Evolutionary conservation across 2,888 invertebrate species (phyloP), one percentile per base, ranked within the genome.

Genomic region (Tetragnatha montana): DNA sequence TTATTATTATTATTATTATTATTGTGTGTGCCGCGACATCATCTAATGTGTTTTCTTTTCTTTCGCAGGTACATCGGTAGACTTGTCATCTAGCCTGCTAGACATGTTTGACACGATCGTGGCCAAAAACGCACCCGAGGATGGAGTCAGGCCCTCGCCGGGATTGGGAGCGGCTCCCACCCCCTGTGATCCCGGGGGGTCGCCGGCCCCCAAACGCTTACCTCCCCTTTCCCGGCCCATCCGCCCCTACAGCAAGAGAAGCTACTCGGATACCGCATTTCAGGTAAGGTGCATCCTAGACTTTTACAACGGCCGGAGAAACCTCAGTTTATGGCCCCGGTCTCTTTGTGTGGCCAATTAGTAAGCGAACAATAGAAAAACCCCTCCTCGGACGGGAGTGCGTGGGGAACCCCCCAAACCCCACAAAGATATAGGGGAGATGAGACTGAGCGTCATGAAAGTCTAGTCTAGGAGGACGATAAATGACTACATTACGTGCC

Each of bases 1-100:
- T n/a, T n/a, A n/a, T n/a, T n/a, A n/a, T n/a, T n/a, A n/a, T n/a
- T n/a, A n/a, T n/a, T n/a, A n/a, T n/a, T n/a, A n/a, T 35, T 35
- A 35, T 35, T 35, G 35, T 35, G 35, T 35, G 35, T 35, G 35
- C 35, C 35, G 1, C 4, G 35, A 35, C 35, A 35, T 35, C 35
- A 35, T 76, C 76, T 76, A 50, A 76, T 6, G 4, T 12, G 8
- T 60, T 49, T 17, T 50, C 0, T 19, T 60, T 71, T 80, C 49
- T 49, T 79, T 51, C 21, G 0, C 95, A 97, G 97, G 97, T 94
- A 96, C 96, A 93, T 96, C 97, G 51, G 93, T 94, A 92, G 97
- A 98, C 93, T 95, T 98, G 93, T 96, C 97, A 93, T 97, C 97
- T 90, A 96, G 96, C 92, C 95, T 97, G 91, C 95, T 98, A 94